Conservation (phyloP, 2,113 vertebrate species). For the Poeciliopsis occidentalis region DNA sequence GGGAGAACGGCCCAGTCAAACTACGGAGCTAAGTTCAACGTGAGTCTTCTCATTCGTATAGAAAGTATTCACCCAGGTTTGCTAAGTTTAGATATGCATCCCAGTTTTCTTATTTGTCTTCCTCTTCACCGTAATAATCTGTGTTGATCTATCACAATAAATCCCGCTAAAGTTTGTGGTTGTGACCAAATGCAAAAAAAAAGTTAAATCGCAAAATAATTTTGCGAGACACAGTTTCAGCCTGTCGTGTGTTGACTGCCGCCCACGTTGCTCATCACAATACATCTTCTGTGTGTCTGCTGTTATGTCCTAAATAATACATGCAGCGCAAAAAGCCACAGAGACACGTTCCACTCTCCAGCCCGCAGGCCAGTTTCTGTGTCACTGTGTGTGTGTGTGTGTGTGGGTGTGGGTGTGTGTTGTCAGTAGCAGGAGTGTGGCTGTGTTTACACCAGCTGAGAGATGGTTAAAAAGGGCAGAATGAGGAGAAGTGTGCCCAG, state of each 20-base stretch:
- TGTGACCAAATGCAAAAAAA: background rate
- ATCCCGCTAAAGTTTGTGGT: background rate
- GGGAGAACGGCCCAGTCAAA: background rate
- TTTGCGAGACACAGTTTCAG: slow-evolving; percentile 12
- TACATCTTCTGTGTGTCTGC: slow-evolving; percentile 37
- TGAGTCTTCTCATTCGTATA: background rate
- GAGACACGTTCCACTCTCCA: slow-evolving; percentile 33
- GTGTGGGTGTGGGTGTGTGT: slow-evolving; percentile 28
- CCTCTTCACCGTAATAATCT: background rate
- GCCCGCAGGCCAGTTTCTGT: slow-evolving; percentile 47
- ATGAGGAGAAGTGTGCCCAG: slow-evolving; percentile 60
- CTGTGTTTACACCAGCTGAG: slow-evolving; percentile 72
- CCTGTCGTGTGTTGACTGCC: slow-evolving; percentile 23
- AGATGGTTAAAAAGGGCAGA: slow-evolving; percentile 51
- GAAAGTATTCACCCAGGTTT: background rate
- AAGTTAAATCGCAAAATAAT: background rate
- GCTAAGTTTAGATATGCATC: background rate
- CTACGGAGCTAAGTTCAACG: too few species aligned
- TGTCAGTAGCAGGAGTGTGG: slow-evolving; percentile 64
- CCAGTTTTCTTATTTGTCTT: background rate
- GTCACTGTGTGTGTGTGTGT: slow-evolving; percentile 8
- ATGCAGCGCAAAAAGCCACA: slow-evolving; percentile 29
- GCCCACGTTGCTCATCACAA: slow-evolving; percentile 49
- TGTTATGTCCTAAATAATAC: slow-evolving; percentile 68
- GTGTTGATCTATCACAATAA: background rate